Evolutionary conservation across 2,113 vertebrate species (phyloP).

Genomic region (Chiloscyllium plagiosum): DNA sequence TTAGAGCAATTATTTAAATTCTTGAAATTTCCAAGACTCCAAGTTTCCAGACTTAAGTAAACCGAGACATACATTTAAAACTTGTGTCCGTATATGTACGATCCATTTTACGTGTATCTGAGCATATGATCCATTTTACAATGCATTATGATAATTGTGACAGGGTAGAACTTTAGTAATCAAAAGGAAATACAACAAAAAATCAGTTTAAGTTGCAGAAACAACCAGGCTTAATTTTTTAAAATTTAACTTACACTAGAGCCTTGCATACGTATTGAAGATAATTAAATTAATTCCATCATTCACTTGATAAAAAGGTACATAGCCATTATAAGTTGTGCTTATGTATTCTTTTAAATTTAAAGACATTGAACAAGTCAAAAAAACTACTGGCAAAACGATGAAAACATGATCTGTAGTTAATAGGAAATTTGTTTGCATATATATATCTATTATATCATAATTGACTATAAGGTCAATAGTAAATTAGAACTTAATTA

Average conservation of each 20-base stretch:
- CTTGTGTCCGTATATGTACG: background rate
- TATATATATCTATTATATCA: background rate
- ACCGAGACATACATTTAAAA: background rate
- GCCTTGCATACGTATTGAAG: background rate
- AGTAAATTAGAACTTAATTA: background rate
- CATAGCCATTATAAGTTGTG: background rate
- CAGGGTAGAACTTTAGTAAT: background rate
- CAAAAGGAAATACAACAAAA: background rate
- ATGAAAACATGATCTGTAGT: background rate
- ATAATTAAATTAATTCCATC: background rate
- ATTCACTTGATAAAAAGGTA: background rate
- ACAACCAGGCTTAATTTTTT: background rate
- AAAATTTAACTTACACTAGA: background rate
- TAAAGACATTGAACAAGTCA: background rate
- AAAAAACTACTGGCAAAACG: background rate
- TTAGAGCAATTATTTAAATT: background rate
- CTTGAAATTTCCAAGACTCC: background rate
- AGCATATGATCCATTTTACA: background rate
- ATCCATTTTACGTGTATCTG: background rate
- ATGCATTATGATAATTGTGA: background rate
- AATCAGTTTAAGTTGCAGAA: background rate
- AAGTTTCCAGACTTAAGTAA: background rate
- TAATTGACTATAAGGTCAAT: background rate
- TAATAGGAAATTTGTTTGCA: background rate
- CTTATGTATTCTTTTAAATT: background rate